Evolutionary conservation across 1,140 invertebrate species (phyloP).

Genomic region (Venturia canescens): DNA sequence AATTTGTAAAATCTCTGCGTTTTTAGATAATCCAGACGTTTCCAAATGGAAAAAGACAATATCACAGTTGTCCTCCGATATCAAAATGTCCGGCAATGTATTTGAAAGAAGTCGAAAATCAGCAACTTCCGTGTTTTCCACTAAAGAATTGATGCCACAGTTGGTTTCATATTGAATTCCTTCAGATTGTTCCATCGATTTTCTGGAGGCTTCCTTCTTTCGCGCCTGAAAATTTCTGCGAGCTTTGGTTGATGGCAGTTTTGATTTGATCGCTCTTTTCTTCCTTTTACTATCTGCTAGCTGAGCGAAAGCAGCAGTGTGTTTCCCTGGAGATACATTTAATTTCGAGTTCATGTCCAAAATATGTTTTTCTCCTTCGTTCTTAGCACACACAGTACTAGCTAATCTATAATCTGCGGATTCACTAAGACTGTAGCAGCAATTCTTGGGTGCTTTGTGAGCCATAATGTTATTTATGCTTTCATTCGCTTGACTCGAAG

Average conservation of each 20-base stretch:
- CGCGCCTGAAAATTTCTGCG: not conserved
- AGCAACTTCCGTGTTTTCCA: too few species aligned
- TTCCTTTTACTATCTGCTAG: not conserved
- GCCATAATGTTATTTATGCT: constrained; percentile 40
- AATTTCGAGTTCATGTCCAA: not conserved
- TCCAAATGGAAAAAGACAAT: constrained; percentile 46
- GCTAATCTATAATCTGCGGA: not conserved
- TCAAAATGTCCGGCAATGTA: not conserved
- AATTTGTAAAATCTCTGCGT: constrained; percentile 56
- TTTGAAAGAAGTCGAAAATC: too few species aligned
- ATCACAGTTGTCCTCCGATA: not conserved
- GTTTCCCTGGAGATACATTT: not conserved
- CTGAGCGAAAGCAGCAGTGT: not conserved
- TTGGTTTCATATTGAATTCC: not conserved
- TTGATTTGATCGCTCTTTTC: not conserved
- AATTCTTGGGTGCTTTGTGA: constrained; percentile 10
- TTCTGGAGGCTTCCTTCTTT: not conserved
- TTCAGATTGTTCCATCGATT: not conserved
- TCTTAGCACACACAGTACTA: not conserved
- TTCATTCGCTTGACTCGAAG: constrained; percentile 33
- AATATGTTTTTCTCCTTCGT: not conserved
- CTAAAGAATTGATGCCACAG: too few species aligned
- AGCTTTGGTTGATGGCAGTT: not conserved
- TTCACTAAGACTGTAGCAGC: not conserved
- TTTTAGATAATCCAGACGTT: constrained; percentile 47